Evolutionary conservation across 1,140 invertebrate species (phyloP).

Genomic region (Drosophila punjabiensis): DNA sequence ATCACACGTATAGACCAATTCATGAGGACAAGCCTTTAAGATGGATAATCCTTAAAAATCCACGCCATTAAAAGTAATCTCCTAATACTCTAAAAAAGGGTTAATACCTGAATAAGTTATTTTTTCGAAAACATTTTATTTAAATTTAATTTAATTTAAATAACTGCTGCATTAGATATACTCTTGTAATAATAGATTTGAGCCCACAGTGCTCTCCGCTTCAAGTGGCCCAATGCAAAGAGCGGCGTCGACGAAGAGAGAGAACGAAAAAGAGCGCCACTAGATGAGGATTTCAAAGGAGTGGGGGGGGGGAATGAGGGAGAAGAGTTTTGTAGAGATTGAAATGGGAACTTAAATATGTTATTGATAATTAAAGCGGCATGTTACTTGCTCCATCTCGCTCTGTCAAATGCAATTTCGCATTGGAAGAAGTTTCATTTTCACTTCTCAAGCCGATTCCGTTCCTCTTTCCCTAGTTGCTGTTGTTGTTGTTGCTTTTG

Average conservation of each 20-base stretch:
- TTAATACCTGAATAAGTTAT: neutral
- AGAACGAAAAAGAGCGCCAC: slow-evolving; percentile 5
- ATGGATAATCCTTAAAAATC: slow-evolving; percentile 33
- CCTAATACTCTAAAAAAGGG: neutral
- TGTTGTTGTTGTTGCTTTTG: neutral
- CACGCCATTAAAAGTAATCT: slow-evolving; percentile 9
- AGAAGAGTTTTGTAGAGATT: neutral
- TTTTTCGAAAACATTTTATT: neutral
- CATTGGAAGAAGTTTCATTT: slow-evolving; percentile 12
- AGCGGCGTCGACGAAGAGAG: slow-evolving; percentile 14
- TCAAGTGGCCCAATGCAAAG: slow-evolving; percentile 35
- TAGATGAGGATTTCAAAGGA: neutral
- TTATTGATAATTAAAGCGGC: slow-evolving; percentile 47
- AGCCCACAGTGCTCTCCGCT: slow-evolving; percentile 20
- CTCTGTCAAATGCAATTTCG: slow-evolving; percentile 24
- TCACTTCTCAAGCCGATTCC: neutral
- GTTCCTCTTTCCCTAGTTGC: neutral
- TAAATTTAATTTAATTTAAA: neutral
- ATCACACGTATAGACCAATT: neutral
- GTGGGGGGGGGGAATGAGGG: neutral
- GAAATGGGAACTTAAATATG: slow-evolving; percentile 41
- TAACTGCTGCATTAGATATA: neutral
- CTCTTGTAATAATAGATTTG: neutral
- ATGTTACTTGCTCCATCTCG: slow-evolving; percentile 9
- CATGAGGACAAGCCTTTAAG: slow-evolving; percentile 9